phyloP scores from a whole-genome alignment of 2,797 vertebrate genomes.

The Falco biarmicus region DNA sequence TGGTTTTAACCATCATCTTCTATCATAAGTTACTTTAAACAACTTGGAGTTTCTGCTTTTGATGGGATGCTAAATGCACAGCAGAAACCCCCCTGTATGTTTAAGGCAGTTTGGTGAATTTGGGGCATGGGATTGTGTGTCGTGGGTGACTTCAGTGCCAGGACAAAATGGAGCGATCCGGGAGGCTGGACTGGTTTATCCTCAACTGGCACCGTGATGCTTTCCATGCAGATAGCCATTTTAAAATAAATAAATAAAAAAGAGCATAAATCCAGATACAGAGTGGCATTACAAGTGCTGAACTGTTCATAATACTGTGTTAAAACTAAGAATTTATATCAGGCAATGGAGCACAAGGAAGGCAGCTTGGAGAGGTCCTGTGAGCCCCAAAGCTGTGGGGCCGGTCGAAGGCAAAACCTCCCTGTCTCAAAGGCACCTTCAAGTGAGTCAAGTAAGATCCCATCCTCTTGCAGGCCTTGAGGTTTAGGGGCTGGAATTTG shows the following conservation, averaged over 20 bases:
- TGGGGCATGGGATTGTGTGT: neutral
- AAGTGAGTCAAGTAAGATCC: neutral
- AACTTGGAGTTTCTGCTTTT: neutral
- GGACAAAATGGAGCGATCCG: accelerated
- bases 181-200: neutral
- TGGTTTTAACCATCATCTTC: neutral
- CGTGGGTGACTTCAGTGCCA: neutral
- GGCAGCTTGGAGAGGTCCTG: neutral
- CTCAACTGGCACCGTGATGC: accelerated
- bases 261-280: neutral
- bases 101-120: neutral
- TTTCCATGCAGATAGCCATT: accelerated
- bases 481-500: neutral
- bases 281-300: neutral
- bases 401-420: neutral
- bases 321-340: neutral
- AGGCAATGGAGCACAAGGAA: neutral
- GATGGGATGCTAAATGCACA: neutral
- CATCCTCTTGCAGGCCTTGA: neutral
- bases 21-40: accelerated
- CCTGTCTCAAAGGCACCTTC: neutral
- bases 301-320: neutral
- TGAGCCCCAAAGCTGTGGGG: neutral
- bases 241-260: neutral
- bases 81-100: neutral